A percentile compares a stretch with the other conserved stretches of the same genome.
Conservation (phyloP, 2,797 vertebrate genomes). For the Phrynocephalus guinanensis region DNA sequence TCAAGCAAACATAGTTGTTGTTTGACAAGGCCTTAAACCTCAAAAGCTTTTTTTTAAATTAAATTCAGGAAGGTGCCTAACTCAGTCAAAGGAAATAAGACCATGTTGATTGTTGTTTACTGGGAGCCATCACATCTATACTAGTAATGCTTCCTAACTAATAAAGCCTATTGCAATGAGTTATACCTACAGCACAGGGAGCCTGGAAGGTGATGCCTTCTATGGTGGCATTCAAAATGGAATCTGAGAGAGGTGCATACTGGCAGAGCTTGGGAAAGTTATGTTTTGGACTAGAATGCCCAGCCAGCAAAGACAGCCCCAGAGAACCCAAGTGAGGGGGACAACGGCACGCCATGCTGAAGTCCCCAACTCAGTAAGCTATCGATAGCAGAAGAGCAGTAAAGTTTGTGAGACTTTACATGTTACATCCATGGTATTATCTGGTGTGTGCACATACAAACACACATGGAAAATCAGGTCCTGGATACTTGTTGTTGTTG, state of each 20-base stretch:
- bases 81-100: background rate
- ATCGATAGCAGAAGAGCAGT: background rate
- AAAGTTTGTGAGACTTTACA: background rate
- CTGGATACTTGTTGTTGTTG: background rate
- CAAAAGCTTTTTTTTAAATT: background rate
- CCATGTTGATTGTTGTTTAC: background rate
- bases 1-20: background rate
- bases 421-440: rapidly evolving
- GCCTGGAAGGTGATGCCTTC: background rate
- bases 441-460: no score
- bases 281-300: no score
- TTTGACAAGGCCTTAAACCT: background rate
- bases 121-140: background rate
- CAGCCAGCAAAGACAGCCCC: no score
- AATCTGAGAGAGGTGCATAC: background rate
- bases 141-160: background rate
- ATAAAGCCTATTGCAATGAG: background rate
- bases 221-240: background rate
- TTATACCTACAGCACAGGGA: background rate
- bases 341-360: background rate
- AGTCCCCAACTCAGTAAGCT: background rate
- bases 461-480: background rate
- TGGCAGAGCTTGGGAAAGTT: no score
- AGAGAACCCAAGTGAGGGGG: no score
- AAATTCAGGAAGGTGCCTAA: background rate